Percentiles rank a stretch among this genome's conserved stretches.
Evolutionary conservation across 2,888 invertebrate species (phyloP).

Genomic region (Timema podura): DNA sequence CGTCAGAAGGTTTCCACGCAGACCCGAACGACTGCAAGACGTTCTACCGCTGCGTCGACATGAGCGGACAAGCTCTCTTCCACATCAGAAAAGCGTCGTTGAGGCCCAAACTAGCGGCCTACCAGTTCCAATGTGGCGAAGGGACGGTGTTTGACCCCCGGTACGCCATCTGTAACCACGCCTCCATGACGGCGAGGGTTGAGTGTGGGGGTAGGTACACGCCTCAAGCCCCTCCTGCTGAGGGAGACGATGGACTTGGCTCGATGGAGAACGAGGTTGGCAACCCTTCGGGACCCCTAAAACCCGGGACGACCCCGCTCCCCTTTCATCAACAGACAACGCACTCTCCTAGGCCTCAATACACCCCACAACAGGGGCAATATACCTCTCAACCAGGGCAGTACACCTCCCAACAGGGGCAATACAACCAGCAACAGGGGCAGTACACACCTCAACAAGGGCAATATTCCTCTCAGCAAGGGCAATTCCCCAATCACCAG

Average conservation of each 20-base stretch:
- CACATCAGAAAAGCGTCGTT: slow-evolving; percentile 6
- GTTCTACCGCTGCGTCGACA: slow-evolving; percentile 67
- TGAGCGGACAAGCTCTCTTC: neutral
- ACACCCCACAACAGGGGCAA: too few species aligned
- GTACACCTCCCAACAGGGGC: too few species aligned
- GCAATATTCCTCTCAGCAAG: too few species aligned
- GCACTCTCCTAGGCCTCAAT: too few species aligned
- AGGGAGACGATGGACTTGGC: slow-evolving; percentile 1
- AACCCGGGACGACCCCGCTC: too few species aligned
- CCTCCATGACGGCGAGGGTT: slow-evolving; percentile 60
- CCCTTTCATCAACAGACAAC: too few species aligned
- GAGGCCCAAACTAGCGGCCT: slow-evolving; percentile 10
- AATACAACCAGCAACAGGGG: too few species aligned
- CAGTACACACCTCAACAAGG: too few species aligned
- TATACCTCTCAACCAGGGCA: too few species aligned
- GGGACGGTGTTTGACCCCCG: slow-evolving; percentile 71
- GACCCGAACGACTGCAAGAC: slow-evolving; percentile 67
- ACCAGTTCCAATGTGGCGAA: slow-evolving; percentile 60
- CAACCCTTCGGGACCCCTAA: neutral
- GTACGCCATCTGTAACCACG: slow-evolving; percentile 64
- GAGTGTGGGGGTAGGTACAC: slow-evolving; percentile 54
- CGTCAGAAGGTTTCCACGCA: slow-evolving; percentile 64
- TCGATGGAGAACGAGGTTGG: slow-evolving; percentile 9
- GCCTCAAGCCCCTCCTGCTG: slow-evolving; percentile 2
- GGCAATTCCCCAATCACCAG: too few species aligned